A percentile compares a stretch with the other conserved stretches of the same genome.
Evolutionary conservation across 2,797 vertebrate genomes (phyloP).

Genomic region (Semaprochilodus insignis): DNA sequence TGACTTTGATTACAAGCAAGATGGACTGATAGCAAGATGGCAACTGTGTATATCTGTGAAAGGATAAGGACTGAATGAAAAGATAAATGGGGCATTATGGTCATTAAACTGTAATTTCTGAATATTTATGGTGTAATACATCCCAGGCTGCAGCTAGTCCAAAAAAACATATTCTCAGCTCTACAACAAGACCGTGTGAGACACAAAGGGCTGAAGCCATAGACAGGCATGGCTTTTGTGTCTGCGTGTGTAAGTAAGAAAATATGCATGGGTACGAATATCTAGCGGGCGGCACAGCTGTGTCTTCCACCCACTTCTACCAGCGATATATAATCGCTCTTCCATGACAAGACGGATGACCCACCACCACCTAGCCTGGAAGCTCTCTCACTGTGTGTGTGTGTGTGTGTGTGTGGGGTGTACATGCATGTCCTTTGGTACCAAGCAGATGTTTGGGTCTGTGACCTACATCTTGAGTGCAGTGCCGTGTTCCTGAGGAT

Average conservation of each 20-base stretch:
- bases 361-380: conserved; percentile 70
- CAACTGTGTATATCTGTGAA: not conserved
- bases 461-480: conserved; percentile 33
- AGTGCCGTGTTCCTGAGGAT: conserved; percentile 1
- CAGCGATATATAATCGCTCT: conserved; percentile 74
- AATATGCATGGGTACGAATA: conserved; percentile 23
- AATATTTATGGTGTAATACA: too few species aligned
- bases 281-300: conserved; percentile 54
- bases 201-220: conserved; percentile 11
- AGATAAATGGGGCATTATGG: not conserved
- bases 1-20: not conserved
- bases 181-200: not conserved
- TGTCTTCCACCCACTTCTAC: conserved; percentile 46
- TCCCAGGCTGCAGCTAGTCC: not conserved
- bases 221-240: not conserved
- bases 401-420: not conserved
- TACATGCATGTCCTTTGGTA: conserved; percentile 7
- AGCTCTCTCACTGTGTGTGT: conserved; percentile 63
- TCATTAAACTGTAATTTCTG: not conserved
- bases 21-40: too few species aligned
- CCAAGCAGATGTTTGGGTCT: conserved; percentile 47
- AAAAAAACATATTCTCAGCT: too few species aligned
- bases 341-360: conserved; percentile 78
- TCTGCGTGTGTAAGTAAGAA: not conserved
- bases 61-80: not conserved